Percentiles rank a stretch among this genome's conserved stretches.
These are phyloP conservation scores for Drosophila cracens DNA, from an alignment of 2,888 invertebrate species.

Conservation along the genomic window DNA sequence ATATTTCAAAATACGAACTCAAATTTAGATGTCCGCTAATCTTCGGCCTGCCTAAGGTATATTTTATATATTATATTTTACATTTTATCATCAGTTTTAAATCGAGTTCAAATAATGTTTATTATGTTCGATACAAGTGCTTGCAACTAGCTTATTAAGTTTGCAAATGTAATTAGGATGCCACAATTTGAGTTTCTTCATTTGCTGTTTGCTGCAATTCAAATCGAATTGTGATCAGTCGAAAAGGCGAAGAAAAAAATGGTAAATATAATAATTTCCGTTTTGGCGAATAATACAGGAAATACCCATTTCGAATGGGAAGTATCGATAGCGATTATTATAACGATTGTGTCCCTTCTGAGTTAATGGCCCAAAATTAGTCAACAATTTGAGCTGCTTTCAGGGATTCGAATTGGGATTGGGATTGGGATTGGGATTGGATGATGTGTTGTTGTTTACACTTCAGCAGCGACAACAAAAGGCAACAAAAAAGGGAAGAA, in stretches of 20 bases:
- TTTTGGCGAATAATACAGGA: conserved; percentile 25
- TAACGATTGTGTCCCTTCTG: conserved; percentile 25
- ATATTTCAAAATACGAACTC: background rate
- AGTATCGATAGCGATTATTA: conserved; percentile 39
- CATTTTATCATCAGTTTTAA: background rate
- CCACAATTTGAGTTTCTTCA: background rate
- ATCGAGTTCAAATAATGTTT: background rate
- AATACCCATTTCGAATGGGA: conserved; percentile 36
- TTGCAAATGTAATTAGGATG: background rate
- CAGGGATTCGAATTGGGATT: conserved; percentile 27
- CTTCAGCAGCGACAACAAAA: conserved; percentile 37
- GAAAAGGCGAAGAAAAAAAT: background rate
- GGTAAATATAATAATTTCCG: conserved; percentile 36
- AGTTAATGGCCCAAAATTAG: conserved; percentile 57
- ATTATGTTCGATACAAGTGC: background rate
- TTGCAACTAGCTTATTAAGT: background rate
- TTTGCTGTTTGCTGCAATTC: background rate
- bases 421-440: background rate
- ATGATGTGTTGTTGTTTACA: conserved; percentile 64
- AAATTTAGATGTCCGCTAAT: background rate
- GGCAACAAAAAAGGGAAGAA: background rate
- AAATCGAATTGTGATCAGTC: conserved; percentile 25
- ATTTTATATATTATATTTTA: no score
- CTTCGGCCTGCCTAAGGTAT: no score
- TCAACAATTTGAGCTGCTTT: conserved; percentile 60